Base-by-base conservation (phyloP, 2,113 vertebrate genomes). In the Hydrochoerus hydrochaeris region DNA sequence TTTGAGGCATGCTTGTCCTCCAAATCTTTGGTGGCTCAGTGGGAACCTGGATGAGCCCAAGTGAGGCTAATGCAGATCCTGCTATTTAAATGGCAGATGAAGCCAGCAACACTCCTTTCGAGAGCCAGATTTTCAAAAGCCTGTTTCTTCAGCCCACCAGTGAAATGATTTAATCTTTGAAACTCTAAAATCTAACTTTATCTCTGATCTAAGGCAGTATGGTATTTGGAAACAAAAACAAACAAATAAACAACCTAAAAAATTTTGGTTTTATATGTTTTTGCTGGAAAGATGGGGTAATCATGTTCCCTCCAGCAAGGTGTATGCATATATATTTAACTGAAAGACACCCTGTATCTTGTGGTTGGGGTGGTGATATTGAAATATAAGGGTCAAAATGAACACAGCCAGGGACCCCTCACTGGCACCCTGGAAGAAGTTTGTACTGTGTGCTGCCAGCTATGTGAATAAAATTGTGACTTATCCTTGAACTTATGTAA, bases 101-200 rank as follows among this genome's bases (percentile, higher is more conserved):
- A 88, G 65, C 49, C 22, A 69, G n/a, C n/a, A 24, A 8, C 22
- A 9, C 7, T 44, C 1, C 3, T 88, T 81, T 83, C 6, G 19
- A 82, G 19, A 95, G 24, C 16, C 14, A 67, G 52, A 26, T 94
- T 96, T 95, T 87, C 58, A 67, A 80, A 95, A 87, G 26, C 24
- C 1, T 9, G 12, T 65, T 85, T 58, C 28, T 95, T 90, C 85
- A 80, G 41, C 17, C 63, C 88, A 38, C 80, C 65, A 32, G n/a
- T 67, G 58, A 85, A 63, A 92, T 75, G 52, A 44, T 63, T 88
- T 92, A 85, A 62, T 86, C 32, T 93, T 94, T 69, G 35, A 75
- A 62, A 95, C 12, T 19, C 62, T 57, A 93, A 88, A 77, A 52
- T 49, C 30, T 86, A 71, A 69, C 58, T 78, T 69, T 73, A 28